Base-by-base conservation (phyloP, 2,888 invertebrate genomes). In the Hypolimnas misippus region DNA sequence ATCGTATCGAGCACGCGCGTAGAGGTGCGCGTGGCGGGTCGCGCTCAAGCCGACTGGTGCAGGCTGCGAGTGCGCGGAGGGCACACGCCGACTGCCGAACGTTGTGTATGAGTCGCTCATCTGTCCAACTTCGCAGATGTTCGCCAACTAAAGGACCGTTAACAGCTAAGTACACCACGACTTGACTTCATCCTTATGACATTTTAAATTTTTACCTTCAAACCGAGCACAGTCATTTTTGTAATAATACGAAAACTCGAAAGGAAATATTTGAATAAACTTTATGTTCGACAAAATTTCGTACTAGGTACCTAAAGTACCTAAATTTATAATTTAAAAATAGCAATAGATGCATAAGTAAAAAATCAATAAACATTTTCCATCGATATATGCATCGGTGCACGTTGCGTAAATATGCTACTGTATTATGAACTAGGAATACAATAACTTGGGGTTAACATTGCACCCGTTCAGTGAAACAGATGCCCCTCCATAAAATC, bases 11-110 rank as follows among this genome's bases (percentile, higher is more conserved):
- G 66, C 71, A 72, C 78, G 77, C 82, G 67, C 67, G 70, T 66
- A 82, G 73, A 81, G 77, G 89, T 89, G 89, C 88, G 89, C 89
- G 81, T 87, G 76, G 77, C 79, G 75, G 79, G 78, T 85, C 89
- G 89, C 86, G 82, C 86, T 77, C 77, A 71, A 76, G 73, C 76
- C 81, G 84, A 90, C 89, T 90, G 86, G 66, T 63, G 64, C 59
- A 62, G 62, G 60, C 63, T 66, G 73, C 70, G 71, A 73, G 65
- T 57, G 68, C 67, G 77, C 80, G 76, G 76, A 77, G 81, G 78
- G 81, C 54, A 33, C 53, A 52, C 16, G 35, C 42, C 51, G 44
- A 53, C 64, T 56, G 59, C 57, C 62, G 57, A 68, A 61, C 66
- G 59, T 51, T 63, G 62, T 54, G 58, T 38, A 62, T 72, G 70